These are phyloP conservation scores for Aethes cnicana DNA, from an alignment of 2,888 invertebrate species.

Conservation along the genomic window DNA sequence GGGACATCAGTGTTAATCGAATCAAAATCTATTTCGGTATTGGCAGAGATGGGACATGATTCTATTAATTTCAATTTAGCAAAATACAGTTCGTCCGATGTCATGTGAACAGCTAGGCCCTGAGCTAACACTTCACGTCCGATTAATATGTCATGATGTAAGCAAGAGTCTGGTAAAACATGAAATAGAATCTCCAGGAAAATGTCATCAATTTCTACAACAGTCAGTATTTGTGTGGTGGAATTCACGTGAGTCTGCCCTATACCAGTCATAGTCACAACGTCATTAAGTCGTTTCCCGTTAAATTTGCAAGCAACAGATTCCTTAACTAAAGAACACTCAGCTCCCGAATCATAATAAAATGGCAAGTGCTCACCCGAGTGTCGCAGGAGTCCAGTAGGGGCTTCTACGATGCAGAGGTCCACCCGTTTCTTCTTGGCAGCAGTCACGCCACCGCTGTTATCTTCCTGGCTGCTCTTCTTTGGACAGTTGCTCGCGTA, in stretches of 20 bases:
- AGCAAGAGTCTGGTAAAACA: constrained; percentile 17
- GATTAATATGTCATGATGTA: neutral
- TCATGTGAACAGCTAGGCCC: neutral
- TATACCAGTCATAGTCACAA: constrained; percentile 29
- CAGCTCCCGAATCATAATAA: constrained; percentile 36
- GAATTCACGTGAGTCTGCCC: constrained; percentile 10
- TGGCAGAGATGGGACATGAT: neutral
- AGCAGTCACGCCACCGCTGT: neutral
- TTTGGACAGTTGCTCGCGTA: constrained; percentile 3
- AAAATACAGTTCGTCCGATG: neutral
- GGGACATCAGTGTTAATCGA: neutral
- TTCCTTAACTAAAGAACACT: constrained; percentile 35
- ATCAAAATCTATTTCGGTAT: neutral
- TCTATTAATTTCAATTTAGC: neutral
- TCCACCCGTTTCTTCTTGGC: neutral
- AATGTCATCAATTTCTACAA: neutral
- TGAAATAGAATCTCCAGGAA: constrained; percentile 21
- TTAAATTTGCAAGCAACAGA: constrained; percentile 24
- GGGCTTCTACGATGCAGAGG: neutral
- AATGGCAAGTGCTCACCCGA: constrained; percentile 34
- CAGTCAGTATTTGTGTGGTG: constrained; percentile 29
- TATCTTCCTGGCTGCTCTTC: neutral
- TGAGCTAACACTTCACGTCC: constrained; percentile 1
- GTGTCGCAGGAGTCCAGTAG: neutral
- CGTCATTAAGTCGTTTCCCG: constrained; percentile 23